Conservation (phyloP, 2,888 invertebrate genomes). For the Hirtodrosophila histrioides region DNA sequence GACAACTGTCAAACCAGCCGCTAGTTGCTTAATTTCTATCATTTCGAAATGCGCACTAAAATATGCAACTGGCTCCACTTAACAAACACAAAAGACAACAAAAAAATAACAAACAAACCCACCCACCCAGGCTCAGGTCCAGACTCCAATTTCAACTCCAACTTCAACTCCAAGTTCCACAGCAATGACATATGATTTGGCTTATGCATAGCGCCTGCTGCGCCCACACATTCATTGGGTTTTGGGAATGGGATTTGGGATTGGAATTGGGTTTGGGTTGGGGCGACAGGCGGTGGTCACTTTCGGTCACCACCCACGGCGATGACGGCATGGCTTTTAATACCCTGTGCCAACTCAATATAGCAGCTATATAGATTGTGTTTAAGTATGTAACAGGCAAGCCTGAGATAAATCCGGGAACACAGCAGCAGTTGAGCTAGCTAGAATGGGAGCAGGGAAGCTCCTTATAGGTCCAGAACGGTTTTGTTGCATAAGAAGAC, state of each 20-base stretch:
- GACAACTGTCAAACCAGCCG: slow-evolving; percentile 43
- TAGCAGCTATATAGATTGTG: too few relatives aligned
- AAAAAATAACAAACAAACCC: slow-evolving; percentile 27
- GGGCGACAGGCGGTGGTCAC: slow-evolving; percentile 49
- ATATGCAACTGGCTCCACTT: slow-evolving; percentile 28
- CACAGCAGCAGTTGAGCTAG: too few relatives aligned
- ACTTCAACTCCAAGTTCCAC: slow-evolving; percentile 36
- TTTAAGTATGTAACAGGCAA: too few relatives aligned
- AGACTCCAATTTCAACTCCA: slow-evolving; percentile 19
- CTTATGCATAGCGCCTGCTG: slow-evolving; percentile 46
- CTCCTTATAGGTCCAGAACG: too few relatives aligned
- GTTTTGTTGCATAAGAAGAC: too few relatives aligned
- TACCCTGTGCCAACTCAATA: not conserved
- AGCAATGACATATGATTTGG: slow-evolving; percentile 64
- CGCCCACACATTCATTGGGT: slow-evolving; percentile 59
- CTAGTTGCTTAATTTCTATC: slow-evolving; percentile 62
- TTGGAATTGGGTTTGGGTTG: slow-evolving; percentile 10
- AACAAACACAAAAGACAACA: slow-evolving; percentile 4
- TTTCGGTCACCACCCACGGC: slow-evolving; percentile 67
- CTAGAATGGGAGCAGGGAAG: too few relatives aligned
- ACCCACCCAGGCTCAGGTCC: slow-evolving; percentile 39
- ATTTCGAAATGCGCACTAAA: slow-evolving; percentile 65
- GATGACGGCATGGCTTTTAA: slow-evolving; percentile 18
- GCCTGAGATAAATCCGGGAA: too few relatives aligned
- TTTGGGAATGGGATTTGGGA: slow-evolving; percentile 3